Conservation (phyloP, 2,888 invertebrate genomes). For the Plebejus argus region DNA sequence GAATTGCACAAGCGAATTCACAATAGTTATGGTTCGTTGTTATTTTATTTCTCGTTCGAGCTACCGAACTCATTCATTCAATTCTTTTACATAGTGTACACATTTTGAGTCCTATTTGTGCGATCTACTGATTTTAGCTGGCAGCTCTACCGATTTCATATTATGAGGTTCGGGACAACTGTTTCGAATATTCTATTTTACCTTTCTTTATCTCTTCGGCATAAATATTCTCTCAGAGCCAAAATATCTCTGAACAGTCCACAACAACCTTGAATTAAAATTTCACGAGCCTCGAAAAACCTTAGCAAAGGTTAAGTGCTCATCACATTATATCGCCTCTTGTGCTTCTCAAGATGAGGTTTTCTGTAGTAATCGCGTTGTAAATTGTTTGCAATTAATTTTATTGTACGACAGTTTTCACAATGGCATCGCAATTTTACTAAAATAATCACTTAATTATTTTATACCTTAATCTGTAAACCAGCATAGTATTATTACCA, state of each 20-base stretch:
- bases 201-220: no score
- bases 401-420: neutral
- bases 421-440: neutral
- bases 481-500: no score
- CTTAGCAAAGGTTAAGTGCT: constrained; percentile 75
- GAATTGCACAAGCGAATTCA: neutral
- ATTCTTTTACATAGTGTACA: no score
- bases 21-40: neutral
- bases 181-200: no score
- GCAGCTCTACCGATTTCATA: no score
- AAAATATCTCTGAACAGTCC: constrained; percentile 34
- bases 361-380: constrained; percentile 39
- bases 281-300: constrained; percentile 68
- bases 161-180: no score
- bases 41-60: no score
- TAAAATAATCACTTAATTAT: neutral
- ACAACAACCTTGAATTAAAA: constrained; percentile 67
- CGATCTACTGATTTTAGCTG: no score
- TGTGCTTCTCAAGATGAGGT: constrained; percentile 56
- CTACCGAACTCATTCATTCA: no score
- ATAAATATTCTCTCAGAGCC: no score
- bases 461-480: neutral
- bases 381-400: constrained; percentile 8
- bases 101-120: no score
- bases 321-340: constrained; percentile 69